These are phyloP conservation scores for Euplagia quadripunctaria DNA, from an alignment of 2,888 invertebrate genomes.

Conservation along the genomic window DNA sequence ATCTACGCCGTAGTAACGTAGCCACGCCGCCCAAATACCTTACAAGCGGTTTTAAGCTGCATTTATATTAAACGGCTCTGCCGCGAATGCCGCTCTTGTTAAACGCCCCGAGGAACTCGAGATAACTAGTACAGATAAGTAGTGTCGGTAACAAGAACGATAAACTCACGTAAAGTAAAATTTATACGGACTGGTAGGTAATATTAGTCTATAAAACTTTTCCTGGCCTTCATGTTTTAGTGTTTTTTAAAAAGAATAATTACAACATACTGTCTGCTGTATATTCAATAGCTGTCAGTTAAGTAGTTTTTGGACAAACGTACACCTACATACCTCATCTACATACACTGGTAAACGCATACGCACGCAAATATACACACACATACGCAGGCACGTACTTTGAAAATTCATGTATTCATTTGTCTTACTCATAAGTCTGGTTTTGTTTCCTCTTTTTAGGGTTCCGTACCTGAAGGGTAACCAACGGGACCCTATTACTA, in stretches of 20 bases:
- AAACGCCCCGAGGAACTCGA: constrained; percentile 23
- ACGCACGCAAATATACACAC: background rate
- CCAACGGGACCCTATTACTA: too few species aligned
- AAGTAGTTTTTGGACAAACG: background rate
- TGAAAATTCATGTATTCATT: background rate
- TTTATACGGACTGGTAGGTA: constrained; percentile 4
- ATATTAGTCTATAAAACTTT: background rate
- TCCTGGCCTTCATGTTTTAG: background rate
- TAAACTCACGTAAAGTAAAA: constrained; percentile 10
- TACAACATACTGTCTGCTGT: background rate
- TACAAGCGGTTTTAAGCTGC: constrained; percentile 72
- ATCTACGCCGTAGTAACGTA: constrained; percentile 43
- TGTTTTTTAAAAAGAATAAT: background rate
- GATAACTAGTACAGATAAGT: constrained; percentile 14
- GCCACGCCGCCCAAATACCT: constrained; percentile 55
- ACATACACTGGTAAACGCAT: too few species aligned
- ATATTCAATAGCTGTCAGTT: too few species aligned
- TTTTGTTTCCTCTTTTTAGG: background rate
- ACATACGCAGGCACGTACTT: background rate
- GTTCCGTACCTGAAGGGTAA: too few species aligned
- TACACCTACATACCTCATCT: background rate
- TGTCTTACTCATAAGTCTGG: background rate
- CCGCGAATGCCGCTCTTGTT: constrained; percentile 32
- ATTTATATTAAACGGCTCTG: constrained; percentile 46
- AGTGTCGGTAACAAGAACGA: constrained; percentile 9